Percentiles rank a stretch among this genome's conserved stretches.
Evolutionary conservation across 2,113 vertebrate genomes (phyloP).

Genomic region (Poecile atricapillus): DNA sequence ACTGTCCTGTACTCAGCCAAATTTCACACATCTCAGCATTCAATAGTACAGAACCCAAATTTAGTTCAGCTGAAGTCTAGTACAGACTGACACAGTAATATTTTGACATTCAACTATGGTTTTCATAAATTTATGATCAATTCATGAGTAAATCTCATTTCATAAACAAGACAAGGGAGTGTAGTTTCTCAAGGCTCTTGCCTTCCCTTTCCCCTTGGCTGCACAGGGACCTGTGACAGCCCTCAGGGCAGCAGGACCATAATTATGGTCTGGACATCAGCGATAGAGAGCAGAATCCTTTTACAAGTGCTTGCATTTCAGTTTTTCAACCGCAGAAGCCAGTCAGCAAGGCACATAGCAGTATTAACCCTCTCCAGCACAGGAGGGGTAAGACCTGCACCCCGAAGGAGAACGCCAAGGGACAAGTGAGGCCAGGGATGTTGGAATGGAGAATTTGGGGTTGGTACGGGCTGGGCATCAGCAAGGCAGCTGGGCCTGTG

Average conservation of each 20-base stretch:
- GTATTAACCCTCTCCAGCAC: not conserved
- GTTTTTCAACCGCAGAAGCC: not conserved
- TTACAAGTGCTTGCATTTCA: not conserved
- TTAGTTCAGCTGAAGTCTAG: not conserved
- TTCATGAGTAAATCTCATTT: not conserved
- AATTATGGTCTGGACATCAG: not conserved
- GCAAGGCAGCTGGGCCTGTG: not conserved
- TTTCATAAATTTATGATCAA: not conserved
- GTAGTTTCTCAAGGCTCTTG: not conserved
- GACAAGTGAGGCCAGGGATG: accelerated
- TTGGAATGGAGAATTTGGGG: not conserved
- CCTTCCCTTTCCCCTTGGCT: not conserved
- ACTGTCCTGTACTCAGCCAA: not conserved
- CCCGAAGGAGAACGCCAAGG: not conserved
- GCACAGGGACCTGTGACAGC: not conserved
- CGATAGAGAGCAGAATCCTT: accelerated
- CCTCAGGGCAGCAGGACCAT: not conserved
- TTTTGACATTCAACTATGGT: not conserved
- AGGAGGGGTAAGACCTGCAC: not conserved
- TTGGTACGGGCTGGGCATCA: not conserved
- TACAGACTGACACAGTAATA: not conserved
- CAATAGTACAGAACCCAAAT: not conserved
- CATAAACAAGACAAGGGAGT: not conserved
- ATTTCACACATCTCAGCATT: not conserved
- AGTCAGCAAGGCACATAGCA: not conserved